Conservation (phyloP, 2,888 invertebrate species). For the Aradus depressus region DNA sequence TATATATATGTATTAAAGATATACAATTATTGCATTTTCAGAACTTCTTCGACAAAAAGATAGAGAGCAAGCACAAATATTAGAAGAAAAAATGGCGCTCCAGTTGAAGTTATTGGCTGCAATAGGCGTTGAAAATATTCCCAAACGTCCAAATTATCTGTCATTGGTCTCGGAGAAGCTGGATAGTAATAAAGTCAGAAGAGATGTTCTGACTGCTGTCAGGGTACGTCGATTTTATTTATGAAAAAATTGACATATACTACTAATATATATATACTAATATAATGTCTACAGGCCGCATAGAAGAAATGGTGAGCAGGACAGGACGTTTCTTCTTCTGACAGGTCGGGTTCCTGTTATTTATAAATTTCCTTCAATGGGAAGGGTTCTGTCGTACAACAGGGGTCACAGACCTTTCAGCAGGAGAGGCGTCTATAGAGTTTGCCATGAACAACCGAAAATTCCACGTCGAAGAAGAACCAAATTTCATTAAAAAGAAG, state of each 20-base stretch:
- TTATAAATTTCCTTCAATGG: too few species aligned
- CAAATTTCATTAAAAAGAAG: too few species aligned
- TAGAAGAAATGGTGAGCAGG: too few species aligned
- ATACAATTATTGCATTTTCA: conserved; percentile 36
- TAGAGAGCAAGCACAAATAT: conserved; percentile 67
- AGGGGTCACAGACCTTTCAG: too few species aligned
- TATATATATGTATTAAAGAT: not conserved
- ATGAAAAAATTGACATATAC: not conserved
- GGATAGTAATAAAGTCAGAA: conserved; percentile 69
- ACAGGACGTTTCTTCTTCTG: too few species aligned
- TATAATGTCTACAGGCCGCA: too few species aligned
- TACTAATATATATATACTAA: too few species aligned
- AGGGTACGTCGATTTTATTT: conserved; percentile 42
- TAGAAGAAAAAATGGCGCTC: conserved; percentile 81
- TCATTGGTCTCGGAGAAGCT: conserved; percentile 60
- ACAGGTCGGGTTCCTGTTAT: too few species aligned
- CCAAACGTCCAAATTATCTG: conserved; percentile 57
- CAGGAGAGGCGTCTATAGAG: too few species aligned
- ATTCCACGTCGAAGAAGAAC: too few species aligned
- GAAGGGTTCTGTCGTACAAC: too few species aligned
- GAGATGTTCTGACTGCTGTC: conserved; percentile 65
- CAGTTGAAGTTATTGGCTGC: conserved; percentile 65
- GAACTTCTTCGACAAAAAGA: conserved; percentile 80
- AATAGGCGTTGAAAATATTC: conserved; percentile 41
- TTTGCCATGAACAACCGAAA: too few species aligned